Base-by-base conservation (phyloP, 2,888 invertebrate species). In the Entomobrya proxima region DNA sequence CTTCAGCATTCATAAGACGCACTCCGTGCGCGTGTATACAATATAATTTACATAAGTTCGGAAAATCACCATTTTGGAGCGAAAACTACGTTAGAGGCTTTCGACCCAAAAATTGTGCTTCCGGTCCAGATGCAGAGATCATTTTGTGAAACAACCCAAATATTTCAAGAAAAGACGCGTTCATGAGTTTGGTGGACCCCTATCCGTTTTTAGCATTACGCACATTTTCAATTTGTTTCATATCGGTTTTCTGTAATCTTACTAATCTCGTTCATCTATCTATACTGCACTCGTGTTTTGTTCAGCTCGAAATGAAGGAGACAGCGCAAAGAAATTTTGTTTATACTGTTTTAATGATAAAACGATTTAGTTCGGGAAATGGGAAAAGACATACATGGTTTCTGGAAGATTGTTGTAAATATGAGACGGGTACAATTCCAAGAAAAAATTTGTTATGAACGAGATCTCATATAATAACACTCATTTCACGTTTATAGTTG, bases 91-190 rank as follows among this genome's bases (percentile, higher is more conserved):
- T 13, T 88, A 88, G 83, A 90, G 82, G 87, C 84, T 89, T 88
- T 88, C 85, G 87, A 88, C 88, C 88, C 86, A 88, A 90, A 89
- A 89, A 87, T 88, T 87, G 85, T 84, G 88, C 88, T 90, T 90
- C 90, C 90, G 90, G 90, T 90, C 89, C 89, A 89, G 88, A 89
- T 89, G 89, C 88, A 88, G 78, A 50, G 32, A 52, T 21, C 30
- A 11, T 58, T 21, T 35, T 52, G 21, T 9, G 9, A 27, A 30
- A 13, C 47, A 30, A 15, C 6, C 18, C 11, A 40, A 40, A 15
- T 40, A 40, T 40, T 18, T 21, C 18, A 7, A 55, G n/a, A 55
- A 18, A 55, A 75, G 9, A 72, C 4, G 7, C 2, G 32, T 64
- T 64, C 32, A 32, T 11, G 18, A 15, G n/a, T 3, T 24, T 24